phyloP scores from a whole-genome alignment of 2,888 invertebrate genomes.

The Nephrotoma appendiculata region DNA sequence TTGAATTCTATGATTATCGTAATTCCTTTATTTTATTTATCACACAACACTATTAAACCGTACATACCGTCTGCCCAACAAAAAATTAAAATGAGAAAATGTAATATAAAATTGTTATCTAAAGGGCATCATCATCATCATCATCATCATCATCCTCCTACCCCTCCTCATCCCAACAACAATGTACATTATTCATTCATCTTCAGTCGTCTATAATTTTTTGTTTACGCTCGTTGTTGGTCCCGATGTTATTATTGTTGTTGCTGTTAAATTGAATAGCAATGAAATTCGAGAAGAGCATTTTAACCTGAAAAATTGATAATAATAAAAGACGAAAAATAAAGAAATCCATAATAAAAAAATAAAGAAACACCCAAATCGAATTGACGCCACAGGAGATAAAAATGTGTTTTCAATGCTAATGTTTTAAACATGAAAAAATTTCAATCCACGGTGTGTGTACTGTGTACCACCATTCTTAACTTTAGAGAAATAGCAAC shows the following conservation, averaged over 20 bases:
- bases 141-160: not conserved
- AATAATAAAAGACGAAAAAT: not conserved
- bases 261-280: not conserved
- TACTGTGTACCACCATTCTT: not conserved
- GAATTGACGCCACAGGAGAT: constrained; percentile 3
- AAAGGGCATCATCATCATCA: not conserved
- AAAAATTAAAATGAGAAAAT: not conserved
- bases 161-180: too few relatives aligned
- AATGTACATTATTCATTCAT: not conserved
- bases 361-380: not conserved
- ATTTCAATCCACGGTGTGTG: not conserved
- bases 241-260: not conserved
- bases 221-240: not conserved
- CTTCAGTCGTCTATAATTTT: not conserved
- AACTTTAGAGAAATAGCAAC: not conserved
- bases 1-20: not conserved
- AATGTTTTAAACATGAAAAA: not conserved
- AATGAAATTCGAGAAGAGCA: not conserved
- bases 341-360: not conserved
- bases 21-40: not conserved
- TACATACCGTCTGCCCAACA: not conserved
- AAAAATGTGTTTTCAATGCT: not conserved
- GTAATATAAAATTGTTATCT: not conserved
- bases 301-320: not conserved
- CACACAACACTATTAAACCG: not conserved